Evolutionary conservation across 2,888 invertebrate genomes (phyloP), one percentile per base, ranked within the genome.

Genomic region (Drosophila falleni): DNA sequence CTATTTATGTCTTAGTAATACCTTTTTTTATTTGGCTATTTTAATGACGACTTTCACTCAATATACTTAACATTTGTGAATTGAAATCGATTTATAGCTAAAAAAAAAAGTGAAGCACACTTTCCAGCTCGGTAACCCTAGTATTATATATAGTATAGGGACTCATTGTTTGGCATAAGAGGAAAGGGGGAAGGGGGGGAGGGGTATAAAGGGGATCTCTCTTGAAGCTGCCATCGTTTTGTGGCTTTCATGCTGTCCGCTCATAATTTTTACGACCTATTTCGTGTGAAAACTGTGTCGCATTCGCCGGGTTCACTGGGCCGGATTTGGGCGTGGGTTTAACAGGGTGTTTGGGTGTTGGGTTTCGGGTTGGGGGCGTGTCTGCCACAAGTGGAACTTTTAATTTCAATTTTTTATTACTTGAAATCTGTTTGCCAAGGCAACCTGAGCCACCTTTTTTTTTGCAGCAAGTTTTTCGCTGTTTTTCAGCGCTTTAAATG

Each of bases 371-470:
- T 16, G 63, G 68, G 31, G 51, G 51, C 42, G 67, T 69, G 55
- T 47, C 47, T 47, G 49, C 46, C 41, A 61, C 71, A 67, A 81
- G 68, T 81, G 80, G 64, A 81, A 85, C 80, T 87, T 85, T 87
- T 87, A 81, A 85, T 85, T 87, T 81, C 71, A 74, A 85, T 81
- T 84, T 85, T 87, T 79, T 81, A 83, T 82, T 79, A 77, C 74
- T 72, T 62, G 59, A 71, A 85, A 75, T 73, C 79, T 73, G 78
- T 70, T 84, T 74, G 70, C 62, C 39, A 46, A 42, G 65, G 65
- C 67, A 62, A 61, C 74, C 65, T 69, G 67, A 51, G 74, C 60
- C 66, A 70, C 66, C 64, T 72, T 39, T 69, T 75, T 72, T 39
- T 69, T 75, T 60, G 54, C 13, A 55, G 64, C 53, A 63, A 69